These are phyloP conservation scores for Harmothoe impar DNA, from an alignment of 2,888 invertebrate species.

Conservation along the genomic window DNA sequence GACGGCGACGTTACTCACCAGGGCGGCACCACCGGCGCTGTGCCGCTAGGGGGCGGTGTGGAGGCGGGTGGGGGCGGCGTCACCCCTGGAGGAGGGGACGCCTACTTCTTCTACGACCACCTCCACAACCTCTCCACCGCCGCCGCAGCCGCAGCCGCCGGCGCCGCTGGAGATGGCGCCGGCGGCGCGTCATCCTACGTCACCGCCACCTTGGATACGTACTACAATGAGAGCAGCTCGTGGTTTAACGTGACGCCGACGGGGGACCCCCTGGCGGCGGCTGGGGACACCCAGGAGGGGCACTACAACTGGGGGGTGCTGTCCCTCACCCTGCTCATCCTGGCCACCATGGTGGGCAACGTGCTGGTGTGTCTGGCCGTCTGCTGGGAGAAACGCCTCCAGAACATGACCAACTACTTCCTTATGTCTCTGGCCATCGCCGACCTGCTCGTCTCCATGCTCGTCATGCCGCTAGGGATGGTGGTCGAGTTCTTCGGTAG, in stretches of 20 bases:
- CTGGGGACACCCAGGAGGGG: background rate
- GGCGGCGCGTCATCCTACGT: background rate
- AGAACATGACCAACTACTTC: constrained; percentile 98
- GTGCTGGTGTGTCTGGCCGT: constrained; percentile 96
- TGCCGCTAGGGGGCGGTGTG: background rate
- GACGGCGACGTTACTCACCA: background rate
- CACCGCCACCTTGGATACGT: constrained; percentile 15
- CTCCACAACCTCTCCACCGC: background rate
- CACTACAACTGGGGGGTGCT: constrained; percentile 77
- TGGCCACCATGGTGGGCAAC: constrained; percentile 95
- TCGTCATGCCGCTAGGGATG: constrained; percentile 98
- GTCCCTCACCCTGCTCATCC: constrained; percentile 90
- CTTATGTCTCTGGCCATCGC: constrained; percentile 96
- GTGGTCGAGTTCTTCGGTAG: constrained; percentile 84
- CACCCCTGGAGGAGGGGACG: background rate
- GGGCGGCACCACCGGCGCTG: background rate
- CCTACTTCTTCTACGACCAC: background rate
- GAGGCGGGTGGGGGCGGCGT: background rate
- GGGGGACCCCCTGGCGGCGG: background rate
- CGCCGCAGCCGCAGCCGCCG: background rate
- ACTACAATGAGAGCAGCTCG: background rate
- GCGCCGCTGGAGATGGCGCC: background rate
- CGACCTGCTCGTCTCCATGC: constrained; percentile 94
- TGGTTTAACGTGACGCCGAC: constrained; percentile 38
- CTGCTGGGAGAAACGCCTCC: constrained; percentile 92